Percentiles rank a stretch among this genome's conserved stretches.
Evolutionary conservation across 2,113 vertebrate species (phyloP).

Genomic region (Tragelaphus scriptus): DNA sequence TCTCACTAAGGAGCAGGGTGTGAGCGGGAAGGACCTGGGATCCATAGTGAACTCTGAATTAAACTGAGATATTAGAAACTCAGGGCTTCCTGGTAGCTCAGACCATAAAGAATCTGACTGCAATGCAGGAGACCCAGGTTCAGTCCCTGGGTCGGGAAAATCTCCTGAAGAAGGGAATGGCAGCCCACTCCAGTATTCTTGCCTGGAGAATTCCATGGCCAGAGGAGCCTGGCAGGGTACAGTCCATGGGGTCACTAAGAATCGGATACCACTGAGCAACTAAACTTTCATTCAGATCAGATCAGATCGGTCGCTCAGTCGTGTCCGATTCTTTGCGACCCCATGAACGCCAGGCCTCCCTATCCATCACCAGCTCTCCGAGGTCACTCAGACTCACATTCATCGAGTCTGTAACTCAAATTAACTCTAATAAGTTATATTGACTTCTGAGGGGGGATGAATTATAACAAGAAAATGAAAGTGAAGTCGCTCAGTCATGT

Average conservation of each 20-base stretch:
- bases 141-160: neutral
- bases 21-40: neutral
- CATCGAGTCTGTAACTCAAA: neutral
- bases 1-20: neutral
- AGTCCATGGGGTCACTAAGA: neutral
- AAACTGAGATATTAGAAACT: neutral
- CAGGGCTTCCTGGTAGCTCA: neutral
- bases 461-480: neutral
- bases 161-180: neutral
- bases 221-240: neutral
- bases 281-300: neutral
- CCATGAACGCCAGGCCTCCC: no score
- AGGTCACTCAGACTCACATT: no score
- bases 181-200: neutral
- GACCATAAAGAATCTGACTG: neutral
- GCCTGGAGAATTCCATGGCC: neutral
- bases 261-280: neutral
- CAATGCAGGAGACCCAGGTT: neutral
- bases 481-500: no score
- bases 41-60: neutral
- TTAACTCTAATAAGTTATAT: neutral
- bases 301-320: no score
- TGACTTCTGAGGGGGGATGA: neutral
- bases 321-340: no score
- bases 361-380: no score